phyloP scores from a whole-genome alignment of 2,113 vertebrate species.

The Salvator merianae region DNA sequence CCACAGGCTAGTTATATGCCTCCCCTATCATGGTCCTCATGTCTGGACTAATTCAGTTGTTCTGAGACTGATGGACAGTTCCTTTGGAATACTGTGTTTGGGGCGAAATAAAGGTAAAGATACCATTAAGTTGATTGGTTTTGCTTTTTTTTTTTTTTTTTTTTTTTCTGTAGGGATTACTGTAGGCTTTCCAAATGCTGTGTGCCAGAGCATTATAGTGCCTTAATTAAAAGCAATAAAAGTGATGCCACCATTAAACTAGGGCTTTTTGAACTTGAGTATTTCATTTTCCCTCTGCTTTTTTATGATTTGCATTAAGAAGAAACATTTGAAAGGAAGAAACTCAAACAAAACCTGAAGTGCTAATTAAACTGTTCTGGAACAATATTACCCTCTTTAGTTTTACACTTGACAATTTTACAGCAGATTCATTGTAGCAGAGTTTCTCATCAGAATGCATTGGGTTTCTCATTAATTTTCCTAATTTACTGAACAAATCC shows the following conservation, averaged over 20 bases:
- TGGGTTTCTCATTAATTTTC: slow-evolving; percentile 40
- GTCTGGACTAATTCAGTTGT: too few relatives aligned
- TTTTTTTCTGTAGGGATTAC: background rate
- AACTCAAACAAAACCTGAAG: slow-evolving; percentile 20
- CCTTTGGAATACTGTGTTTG: too few relatives aligned
- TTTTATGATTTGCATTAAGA: slow-evolving; percentile 33
- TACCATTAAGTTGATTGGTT: too few relatives aligned
- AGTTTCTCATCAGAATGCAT: slow-evolving; percentile 46
- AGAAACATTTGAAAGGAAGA: slow-evolving; percentile 11
- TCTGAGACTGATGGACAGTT: too few relatives aligned
- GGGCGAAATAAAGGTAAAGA: too few relatives aligned
- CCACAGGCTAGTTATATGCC: too few relatives aligned
- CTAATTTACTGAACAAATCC: slow-evolving; percentile 45
- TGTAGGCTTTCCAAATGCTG: background rate
- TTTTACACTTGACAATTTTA: slow-evolving; percentile 44
- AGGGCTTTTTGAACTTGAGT: slow-evolving; percentile 28
- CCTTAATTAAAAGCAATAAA: slow-evolving; percentile 43
- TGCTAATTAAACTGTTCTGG: slow-evolving; percentile 55
- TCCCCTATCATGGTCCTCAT: too few relatives aligned
- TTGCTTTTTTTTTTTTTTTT: slow-evolving; percentile 2
- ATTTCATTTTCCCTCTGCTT: slow-evolving; percentile 12
- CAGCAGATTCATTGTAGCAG: slow-evolving; percentile 34
- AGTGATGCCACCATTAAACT: slow-evolving; percentile 2
- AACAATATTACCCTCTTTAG: slow-evolving; percentile 48
- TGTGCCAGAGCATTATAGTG: background rate